Conservation (phyloP, 2,797 vertebrate species). For the Arnoldichthys spilopterus region DNA sequence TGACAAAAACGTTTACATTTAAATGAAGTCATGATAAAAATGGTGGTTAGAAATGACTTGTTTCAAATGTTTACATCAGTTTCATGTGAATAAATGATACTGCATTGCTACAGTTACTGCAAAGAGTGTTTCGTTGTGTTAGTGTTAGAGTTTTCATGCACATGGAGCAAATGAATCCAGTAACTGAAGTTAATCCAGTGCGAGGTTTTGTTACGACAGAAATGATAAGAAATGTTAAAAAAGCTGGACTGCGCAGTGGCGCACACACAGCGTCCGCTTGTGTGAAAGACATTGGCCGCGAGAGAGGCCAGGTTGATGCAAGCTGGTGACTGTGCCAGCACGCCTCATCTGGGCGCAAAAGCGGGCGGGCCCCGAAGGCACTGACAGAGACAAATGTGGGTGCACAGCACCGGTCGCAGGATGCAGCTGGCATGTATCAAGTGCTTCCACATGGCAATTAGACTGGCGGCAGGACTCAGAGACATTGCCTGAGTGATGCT, state of each 20-base stretch:
- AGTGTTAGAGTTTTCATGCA: background rate
- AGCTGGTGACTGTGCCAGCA: conserved; percentile 62
- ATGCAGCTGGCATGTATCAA: conserved; percentile 80
- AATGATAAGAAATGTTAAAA: background rate
- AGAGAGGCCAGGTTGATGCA: conserved; percentile 37
- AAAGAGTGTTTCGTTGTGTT: too few species aligned
- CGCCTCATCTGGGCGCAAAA: conserved; percentile 65
- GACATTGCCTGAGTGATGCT: conserved; percentile 49
- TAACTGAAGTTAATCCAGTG: too few species aligned
- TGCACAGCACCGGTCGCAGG: conserved; percentile 71
- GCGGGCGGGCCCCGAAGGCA: conserved; percentile 60
- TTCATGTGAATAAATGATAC: background rate
- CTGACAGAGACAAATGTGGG: conserved; percentile 77
- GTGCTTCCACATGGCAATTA: conserved; percentile 76
- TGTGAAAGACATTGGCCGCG: conserved; percentile 9
- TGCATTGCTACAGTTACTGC: background rate
- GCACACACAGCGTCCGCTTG: conserved; percentile 7
- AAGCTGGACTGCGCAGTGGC: background rate
- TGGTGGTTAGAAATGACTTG: too few species aligned
- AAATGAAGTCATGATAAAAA: too few species aligned
- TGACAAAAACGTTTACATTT: too few species aligned
- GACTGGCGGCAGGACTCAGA: conserved; percentile 65
- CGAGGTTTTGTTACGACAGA: background rate
- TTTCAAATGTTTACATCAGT: background rate
- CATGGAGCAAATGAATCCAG: background rate